Conservation (phyloP, 2,888 invertebrate species). For the Melipona beecheii region DNA sequence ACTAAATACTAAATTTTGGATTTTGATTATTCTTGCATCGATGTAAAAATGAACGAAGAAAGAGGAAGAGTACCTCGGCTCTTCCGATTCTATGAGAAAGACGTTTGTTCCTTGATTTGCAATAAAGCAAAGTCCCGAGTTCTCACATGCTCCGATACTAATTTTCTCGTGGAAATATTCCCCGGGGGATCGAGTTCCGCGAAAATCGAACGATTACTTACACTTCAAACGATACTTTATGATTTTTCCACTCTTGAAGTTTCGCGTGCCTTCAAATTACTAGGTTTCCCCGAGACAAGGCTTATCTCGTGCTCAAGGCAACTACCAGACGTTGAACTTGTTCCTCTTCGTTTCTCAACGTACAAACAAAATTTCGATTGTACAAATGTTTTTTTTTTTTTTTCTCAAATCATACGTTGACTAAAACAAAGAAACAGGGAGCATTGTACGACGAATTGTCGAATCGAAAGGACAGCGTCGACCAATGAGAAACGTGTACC, state of each 20-base stretch:
- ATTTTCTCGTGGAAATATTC: not conserved
- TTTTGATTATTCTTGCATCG: not conserved
- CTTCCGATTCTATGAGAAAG: not conserved
- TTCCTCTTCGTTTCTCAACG: not conserved
- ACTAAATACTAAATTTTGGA: not conserved
- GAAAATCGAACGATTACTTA: constrained; percentile 8
- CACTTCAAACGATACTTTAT: not conserved
- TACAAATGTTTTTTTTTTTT: not conserved
- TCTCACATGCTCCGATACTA: not conserved
- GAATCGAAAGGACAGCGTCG: not conserved
- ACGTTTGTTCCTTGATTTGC: not conserved
- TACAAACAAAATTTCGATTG: not conserved
- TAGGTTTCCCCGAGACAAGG: not conserved
- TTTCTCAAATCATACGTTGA: not conserved
- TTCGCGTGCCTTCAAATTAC: constrained; percentile 26
- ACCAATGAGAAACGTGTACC: constrained; percentile 14
- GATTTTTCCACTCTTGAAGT: not conserved
- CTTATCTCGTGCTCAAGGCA: not conserved
- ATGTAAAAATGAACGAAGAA: not conserved
- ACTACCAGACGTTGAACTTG: constrained; percentile 4
- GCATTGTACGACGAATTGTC: not conserved
- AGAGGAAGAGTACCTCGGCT: not conserved
- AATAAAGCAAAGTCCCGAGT: not conserved
- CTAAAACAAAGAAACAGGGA: not conserved
- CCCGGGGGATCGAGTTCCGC: constrained; percentile 5